A percentile compares a stretch with the other conserved stretches of the same genome.
Conservation (phyloP, 2,113 vertebrate species). For the Paraplagusia blochii region DNA sequence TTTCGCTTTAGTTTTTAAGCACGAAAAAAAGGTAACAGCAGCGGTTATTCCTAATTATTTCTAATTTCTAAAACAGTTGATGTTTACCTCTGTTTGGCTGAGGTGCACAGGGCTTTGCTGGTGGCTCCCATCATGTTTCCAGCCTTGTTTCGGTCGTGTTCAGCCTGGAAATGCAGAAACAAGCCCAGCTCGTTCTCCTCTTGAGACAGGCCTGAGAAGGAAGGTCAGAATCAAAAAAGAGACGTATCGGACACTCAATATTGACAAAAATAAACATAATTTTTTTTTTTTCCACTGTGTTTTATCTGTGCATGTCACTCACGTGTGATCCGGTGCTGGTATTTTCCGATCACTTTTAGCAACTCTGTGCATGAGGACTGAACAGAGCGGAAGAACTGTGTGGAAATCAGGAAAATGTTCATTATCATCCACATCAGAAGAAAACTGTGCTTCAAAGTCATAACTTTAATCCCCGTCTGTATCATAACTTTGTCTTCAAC, state of each 20-base stretch:
- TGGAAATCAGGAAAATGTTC: conserved; percentile 19
- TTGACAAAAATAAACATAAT: too few species aligned
- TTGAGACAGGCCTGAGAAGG: conserved; percentile 69
- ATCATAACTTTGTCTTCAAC: too few species aligned
- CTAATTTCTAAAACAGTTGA: too few species aligned
- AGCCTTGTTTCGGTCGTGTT: conserved; percentile 77
- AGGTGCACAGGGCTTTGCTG: conserved; percentile 80
- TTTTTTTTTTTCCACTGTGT: too few species aligned
- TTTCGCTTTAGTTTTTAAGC: too few species aligned
- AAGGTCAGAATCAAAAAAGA: too few species aligned
- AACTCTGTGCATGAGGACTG: conserved; percentile 80
- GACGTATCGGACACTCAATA: too few species aligned
- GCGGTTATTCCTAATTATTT: too few species aligned
- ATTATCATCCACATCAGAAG: too few species aligned
- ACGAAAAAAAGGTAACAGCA: background rate
- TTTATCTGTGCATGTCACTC: too few species aligned
- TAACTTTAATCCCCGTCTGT: too few species aligned
- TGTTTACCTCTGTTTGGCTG: conserved; percentile 82
- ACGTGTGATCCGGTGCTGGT: conserved; percentile 81
- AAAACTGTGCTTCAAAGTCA: too few species aligned
- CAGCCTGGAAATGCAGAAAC: conserved; percentile 81
- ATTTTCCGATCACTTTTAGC: conserved; percentile 84
- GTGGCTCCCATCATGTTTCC: conserved; percentile 84
- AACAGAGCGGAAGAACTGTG: conserved; percentile 82
- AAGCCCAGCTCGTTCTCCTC: conserved; percentile 86